Evolutionary conservation across 2,113 vertebrate genomes (phyloP).

Genomic region (Cettia cetti): DNA sequence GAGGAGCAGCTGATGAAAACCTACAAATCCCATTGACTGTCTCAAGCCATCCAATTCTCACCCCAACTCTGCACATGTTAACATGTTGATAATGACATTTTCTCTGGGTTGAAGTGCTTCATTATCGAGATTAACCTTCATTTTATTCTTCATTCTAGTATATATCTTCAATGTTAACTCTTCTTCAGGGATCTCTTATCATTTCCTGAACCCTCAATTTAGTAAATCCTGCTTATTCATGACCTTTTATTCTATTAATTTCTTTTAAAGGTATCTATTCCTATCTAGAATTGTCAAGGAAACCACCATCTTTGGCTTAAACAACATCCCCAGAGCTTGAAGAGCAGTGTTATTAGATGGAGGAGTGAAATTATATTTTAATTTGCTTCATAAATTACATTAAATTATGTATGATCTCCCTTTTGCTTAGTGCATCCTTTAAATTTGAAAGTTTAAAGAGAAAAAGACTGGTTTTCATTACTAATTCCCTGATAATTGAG

Average conservation of each 20-base stretch:
- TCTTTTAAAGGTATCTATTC: background rate
- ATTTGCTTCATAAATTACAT: conserved; percentile 39
- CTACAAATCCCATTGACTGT: background rate
- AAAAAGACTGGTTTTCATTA: background rate
- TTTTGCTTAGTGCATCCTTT: conserved; percentile 19
- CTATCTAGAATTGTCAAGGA: conserved; percentile 3
- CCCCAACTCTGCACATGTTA: background rate
- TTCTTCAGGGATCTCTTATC: conserved; percentile 20
- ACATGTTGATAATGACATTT: conserved; percentile 5
- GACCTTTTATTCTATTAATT: background rate
- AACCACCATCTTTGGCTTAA: background rate
- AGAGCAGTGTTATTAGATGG: background rate
- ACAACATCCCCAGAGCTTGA: background rate
- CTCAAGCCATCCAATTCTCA: background rate
- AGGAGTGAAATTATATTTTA: conserved; percentile 11
- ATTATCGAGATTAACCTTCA: conserved; percentile 29
- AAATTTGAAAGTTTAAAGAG: conserved; percentile 34
- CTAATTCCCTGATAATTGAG: conserved; percentile 35
- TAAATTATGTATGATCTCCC: conserved; percentile 39
- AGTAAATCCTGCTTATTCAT: background rate
- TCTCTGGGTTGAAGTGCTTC: background rate
- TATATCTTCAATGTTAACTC: conserved; percentile 9
- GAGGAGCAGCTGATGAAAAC: background rate
- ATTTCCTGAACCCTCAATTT: background rate
- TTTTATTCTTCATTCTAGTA: conserved; percentile 19